These are phyloP conservation scores for Todiramphus saurophagus DNA, from an alignment of 2,113 vertebrate genomes.

Conservation along the genomic window DNA sequence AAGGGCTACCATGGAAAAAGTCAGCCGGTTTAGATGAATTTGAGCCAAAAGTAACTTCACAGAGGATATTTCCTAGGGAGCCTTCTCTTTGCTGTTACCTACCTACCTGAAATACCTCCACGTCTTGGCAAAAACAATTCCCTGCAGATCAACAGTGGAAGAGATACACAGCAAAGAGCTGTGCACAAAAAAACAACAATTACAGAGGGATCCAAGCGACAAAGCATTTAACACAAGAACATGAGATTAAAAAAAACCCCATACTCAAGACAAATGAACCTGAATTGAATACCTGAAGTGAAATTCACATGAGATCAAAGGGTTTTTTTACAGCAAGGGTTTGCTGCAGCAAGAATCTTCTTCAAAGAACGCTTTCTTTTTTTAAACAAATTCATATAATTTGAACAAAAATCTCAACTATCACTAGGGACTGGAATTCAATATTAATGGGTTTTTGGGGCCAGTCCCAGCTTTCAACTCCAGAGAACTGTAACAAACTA, in stretches of 20 bases:
- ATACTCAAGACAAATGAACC: neutral
- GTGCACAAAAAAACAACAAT: neutral
- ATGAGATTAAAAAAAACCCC: neutral
- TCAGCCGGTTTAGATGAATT: constrained; percentile 38
- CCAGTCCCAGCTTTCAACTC: neutral
- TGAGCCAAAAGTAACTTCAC: constrained; percentile 37
- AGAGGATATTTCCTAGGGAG: constrained; percentile 52
- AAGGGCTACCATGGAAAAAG: neutral
- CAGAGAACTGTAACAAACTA: neutral
- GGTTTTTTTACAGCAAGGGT: neutral
- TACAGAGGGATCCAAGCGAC: neutral
- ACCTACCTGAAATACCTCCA: neutral
- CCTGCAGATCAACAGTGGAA: neutral
- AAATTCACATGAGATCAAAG: neutral
- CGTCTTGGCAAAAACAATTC: neutral
- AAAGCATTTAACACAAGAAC: neutral
- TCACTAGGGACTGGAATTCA: neutral
- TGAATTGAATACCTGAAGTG: neutral
- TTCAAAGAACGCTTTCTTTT: neutral
- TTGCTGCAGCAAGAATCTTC: constrained; percentile 1
- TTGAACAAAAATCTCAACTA: neutral
- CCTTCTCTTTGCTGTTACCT: neutral
- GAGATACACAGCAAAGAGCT: neutral
- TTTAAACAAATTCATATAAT: neutral
- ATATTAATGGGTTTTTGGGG: neutral